Conservation (phyloP, 1,140 invertebrate species). For the Yoshiicerus persimilis region DNA sequence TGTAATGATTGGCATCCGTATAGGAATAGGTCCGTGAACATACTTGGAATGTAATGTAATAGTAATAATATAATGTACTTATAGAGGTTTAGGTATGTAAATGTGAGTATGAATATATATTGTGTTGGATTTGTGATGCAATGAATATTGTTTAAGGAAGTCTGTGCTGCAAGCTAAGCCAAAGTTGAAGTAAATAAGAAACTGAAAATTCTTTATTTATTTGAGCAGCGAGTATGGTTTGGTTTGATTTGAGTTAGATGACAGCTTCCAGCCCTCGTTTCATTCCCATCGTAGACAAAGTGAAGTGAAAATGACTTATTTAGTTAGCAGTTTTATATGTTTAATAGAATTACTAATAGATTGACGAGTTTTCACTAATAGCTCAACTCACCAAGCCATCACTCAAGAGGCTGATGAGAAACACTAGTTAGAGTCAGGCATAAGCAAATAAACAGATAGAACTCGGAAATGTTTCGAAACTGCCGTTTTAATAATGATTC, state of each 20-base stretch:
- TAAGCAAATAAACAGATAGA: not conserved
- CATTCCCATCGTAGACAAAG: not conserved
- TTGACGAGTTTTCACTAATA: not conserved
- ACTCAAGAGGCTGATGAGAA: not conserved
- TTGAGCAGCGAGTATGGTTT: not conserved
- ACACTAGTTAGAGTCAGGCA: not conserved
- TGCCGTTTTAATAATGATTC: not conserved
- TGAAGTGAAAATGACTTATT: not conserved
- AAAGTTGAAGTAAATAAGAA: not conserved
- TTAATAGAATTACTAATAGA: not conserved
- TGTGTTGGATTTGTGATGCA: not conserved
- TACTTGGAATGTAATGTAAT: too few species aligned
- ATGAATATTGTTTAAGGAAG: not conserved
- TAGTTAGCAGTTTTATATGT: not conserved
- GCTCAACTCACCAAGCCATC: not conserved
- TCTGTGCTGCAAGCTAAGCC: too few species aligned
- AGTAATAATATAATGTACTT: too few species aligned
- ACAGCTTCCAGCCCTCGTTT: conserved; percentile 2
- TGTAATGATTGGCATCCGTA: conserved; percentile 30
- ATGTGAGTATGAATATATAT: not conserved
- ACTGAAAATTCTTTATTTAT: not conserved
- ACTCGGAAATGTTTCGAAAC: not conserved
- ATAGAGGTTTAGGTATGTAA: not conserved
- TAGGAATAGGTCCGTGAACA: not conserved
- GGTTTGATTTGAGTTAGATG: not conserved